Conservation (phyloP, 2,113 vertebrate genomes). For the Coracopsis vasa region DNA sequence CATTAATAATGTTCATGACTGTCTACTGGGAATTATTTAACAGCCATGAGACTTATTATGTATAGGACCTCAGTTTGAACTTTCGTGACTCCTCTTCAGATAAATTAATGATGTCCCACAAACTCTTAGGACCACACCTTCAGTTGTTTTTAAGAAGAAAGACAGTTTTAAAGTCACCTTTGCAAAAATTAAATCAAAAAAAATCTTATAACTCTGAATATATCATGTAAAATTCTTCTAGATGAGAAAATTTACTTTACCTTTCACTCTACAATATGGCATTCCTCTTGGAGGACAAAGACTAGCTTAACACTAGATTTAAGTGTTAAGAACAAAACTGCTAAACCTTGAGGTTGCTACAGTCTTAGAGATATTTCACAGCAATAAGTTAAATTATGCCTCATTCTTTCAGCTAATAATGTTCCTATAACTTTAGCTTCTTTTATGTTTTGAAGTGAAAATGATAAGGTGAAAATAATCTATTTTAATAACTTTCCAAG, state of each 20-base stretch:
- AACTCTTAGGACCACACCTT: background rate
- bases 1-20: slow-evolving; percentile 42
- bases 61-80: slow-evolving; percentile 7
- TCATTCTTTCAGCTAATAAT: background rate
- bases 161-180: background rate
- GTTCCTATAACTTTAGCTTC: background rate
- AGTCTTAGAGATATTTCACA: background rate
- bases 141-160: background rate
- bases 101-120: background rate
- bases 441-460: background rate
- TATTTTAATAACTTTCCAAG: background rate
- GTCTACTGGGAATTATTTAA: slow-evolving; percentile 33
- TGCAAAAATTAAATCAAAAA: background rate
- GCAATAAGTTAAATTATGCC: background rate
- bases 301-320: background rate
- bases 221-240: background rate
- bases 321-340: background rate
- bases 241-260: background rate
- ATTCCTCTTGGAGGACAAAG: background rate
- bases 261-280: background rate
- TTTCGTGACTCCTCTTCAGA: background rate
- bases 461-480: background rate
- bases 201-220: background rate
- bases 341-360: background rate
- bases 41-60: background rate